Evolutionary conservation across 2,113 vertebrate species (phyloP).

Genomic region (Bos indicus): DNA sequence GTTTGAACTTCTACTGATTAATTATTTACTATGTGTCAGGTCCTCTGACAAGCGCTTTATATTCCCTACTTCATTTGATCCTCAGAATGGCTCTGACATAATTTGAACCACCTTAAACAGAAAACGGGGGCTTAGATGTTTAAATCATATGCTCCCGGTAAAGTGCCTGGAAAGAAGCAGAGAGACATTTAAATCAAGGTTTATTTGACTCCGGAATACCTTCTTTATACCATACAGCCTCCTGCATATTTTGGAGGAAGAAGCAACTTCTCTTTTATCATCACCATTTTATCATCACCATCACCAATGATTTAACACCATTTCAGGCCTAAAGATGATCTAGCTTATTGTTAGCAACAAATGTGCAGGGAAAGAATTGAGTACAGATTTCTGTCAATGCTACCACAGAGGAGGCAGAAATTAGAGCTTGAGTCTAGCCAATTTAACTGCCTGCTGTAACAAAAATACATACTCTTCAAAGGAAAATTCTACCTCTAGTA

Average conservation of each 20-base stretch:
- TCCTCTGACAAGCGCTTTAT: background rate
- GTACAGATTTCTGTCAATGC: background rate
- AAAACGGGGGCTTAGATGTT: background rate
- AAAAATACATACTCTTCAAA: background rate
- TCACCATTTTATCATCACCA: background rate
- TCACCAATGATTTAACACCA: background rate
- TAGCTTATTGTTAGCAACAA: background rate
- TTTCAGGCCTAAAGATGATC: background rate
- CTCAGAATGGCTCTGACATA: background rate
- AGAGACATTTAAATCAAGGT: background rate
- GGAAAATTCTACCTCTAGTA: background rate
- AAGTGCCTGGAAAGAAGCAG: background rate
- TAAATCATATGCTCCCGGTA: background rate
- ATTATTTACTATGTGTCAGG: constrained; percentile 1
- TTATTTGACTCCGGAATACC: background rate
- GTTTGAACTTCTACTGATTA: background rate
- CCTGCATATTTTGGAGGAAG: background rate
- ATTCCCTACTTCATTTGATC: background rate
- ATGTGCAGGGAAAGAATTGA: background rate
- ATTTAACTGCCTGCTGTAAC: background rate
- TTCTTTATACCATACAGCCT: background rate
- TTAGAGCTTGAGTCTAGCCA: background rate
- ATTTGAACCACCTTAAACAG: background rate
- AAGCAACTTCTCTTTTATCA: background rate
- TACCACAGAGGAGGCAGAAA: background rate